Evolutionary conservation across 2,797 vertebrate genomes (phyloP), one percentile per base, ranked within the genome.

Genomic region (Cygnus olor): DNA sequence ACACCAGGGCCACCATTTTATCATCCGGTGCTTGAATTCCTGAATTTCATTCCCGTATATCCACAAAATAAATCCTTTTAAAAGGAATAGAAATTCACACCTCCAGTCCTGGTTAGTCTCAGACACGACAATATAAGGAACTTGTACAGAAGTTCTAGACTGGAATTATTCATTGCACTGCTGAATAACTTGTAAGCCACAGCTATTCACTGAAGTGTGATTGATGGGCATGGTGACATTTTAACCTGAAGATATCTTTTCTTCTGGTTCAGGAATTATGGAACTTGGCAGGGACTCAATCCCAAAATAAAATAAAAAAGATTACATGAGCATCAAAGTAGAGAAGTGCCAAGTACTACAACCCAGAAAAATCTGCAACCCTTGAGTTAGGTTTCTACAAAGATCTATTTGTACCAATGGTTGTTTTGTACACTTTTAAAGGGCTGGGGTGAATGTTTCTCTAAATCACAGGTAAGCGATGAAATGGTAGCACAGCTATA

Each of bases 191-290:
- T 88, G 42, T 83, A 85, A 94, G 61, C 58, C 94, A 57, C 76
- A 91, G 76, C 57, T 81, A 30, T 89, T 85, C 72, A 84, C 1
- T 92, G 89, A 90, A 95, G 71, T 82, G 79, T 96, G 93, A 95
- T 81, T 95, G 95, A 97, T 91, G 57, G 70, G 66, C 61, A 89
- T 40, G 27, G 81, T 95, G 94, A 84, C 95, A 94, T 95, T 96
- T 97, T 94, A 95, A 96, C 94, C 94, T 72, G 63, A 94, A 95
- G 89, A 79, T 91, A 89, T 91, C 85, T 95, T 95, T 92, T 95
- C 70, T 96, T 95, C 89, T 90, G 85, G 66, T 94, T 97, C 92
- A 94, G 73, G 94, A 91, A 88, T 88, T 84, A 80, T 65, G 63
- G 78, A n/a, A 60, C 49, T 96, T 94, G 89, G 83, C 78, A 88